Percentiles rank a stretch among this genome's conserved stretches.
Evolutionary conservation across 2,113 vertebrate species (phyloP).

Genomic region (Rhineura floridana): DNA sequence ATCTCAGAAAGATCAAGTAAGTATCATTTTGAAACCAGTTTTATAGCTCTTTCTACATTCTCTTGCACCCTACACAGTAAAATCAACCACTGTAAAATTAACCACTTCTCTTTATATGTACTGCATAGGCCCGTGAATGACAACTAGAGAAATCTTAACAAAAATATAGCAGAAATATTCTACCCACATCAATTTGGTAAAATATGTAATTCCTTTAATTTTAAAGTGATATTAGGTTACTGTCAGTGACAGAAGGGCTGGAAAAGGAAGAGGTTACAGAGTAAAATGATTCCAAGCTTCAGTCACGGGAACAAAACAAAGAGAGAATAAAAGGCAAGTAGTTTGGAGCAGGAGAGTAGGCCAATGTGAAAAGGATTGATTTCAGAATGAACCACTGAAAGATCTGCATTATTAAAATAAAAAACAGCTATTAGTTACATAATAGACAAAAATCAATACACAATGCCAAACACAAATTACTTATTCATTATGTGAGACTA

Average conservation of each 20-base stretch:
- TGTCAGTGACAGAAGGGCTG: too few species aligned
- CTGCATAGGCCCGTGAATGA: not conserved
- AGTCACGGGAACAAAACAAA: not conserved
- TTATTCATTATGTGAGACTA: not conserved
- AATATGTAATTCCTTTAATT: not conserved
- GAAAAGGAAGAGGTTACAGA: not conserved
- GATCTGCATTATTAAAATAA: not conserved
- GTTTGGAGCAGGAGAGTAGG: not conserved
- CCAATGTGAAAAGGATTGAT: not conserved
- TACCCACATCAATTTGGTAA: not conserved
- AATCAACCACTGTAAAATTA: not conserved
- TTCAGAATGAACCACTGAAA: not conserved
- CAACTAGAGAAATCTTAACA: not conserved
- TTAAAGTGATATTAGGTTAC: conserved; percentile 1
- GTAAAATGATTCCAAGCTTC: not conserved
- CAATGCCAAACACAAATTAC: not conserved
- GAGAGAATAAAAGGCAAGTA: not conserved
- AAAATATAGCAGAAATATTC: not conserved
- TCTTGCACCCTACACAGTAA: not conserved
- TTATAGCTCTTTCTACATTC: not conserved
- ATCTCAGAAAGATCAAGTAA: not conserved
- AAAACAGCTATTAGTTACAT: not conserved
- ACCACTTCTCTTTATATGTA: not conserved
- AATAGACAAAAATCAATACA: not conserved
- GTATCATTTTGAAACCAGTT: conserved; percentile 21